A percentile compares a stretch with the other conserved stretches of the same genome.
phyloP scores from a whole-genome alignment of 2,113 vertebrate species.

The Empidonax alnorum region DNA sequence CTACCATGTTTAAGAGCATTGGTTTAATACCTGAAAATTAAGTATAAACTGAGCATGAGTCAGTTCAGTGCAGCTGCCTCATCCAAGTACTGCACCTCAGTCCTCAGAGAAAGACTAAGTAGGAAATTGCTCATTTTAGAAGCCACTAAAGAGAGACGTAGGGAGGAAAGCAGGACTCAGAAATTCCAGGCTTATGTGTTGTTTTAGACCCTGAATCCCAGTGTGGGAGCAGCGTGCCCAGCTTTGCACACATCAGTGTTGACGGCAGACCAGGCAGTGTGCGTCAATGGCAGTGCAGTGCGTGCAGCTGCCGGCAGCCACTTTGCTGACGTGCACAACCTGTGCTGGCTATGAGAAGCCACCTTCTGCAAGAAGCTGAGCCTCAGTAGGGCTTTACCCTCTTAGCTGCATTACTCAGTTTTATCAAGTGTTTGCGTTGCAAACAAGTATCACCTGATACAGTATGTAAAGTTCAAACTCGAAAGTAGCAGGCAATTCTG shows the following conservation, averaged over 20 bases:
- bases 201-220: neutral
- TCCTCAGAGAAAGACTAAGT: neutral
- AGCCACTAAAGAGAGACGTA: neutral
- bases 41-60: neutral
- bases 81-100: neutral
- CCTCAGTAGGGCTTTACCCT: neutral
- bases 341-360: neutral
- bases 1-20: neutral
- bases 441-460: neutral
- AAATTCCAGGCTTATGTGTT: neutral
- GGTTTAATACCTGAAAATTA: conserved; percentile 26
- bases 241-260: neutral
- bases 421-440: accelerated
- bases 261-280: neutral
- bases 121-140: neutral
- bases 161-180: neutral
- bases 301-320: neutral
- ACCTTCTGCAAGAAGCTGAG: neutral
- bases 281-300: accelerated
- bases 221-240: accelerated
- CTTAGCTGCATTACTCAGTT: neutral
- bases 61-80: neutral
- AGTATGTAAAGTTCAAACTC: neutral
- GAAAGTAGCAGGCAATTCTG: neutral
- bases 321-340: accelerated